Base-by-base conservation (phyloP, 2,797 vertebrate species). In the Helicolenus hilgendorfi region DNA sequence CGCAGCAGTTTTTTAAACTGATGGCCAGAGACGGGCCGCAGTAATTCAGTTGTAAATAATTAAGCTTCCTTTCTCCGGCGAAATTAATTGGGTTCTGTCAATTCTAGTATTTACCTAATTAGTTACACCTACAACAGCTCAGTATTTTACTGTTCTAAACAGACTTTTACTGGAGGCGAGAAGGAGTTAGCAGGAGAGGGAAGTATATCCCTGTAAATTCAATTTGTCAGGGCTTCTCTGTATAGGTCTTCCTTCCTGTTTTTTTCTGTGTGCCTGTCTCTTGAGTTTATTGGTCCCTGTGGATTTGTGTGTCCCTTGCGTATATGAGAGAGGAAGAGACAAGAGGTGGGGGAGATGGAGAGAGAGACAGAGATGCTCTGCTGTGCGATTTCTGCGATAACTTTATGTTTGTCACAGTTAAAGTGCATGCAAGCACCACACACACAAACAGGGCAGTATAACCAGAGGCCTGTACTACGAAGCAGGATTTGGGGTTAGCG, bases 21-120 rank as follows among this genome's bases (percentile, higher is more conserved):
- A 93, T 87, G 83, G 38, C 84, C 76, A 83, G 49, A 82, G 78
- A 82, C 33, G 3, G 29, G 64, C 76, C 86, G 81, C 83, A 88
- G 84, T 91, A 90, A 95, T 94, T 90, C 79, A 88, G 13, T 69
- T 82, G 80, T 93, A 92, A 93, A 95, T 93, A 91, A 93, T 91
- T 91, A 71, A 91, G 80, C 60, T 65, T 85, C 56, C 59, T 88
- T 89, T 89, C 88, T 93, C 68, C 38, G 20, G 65, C 53, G 7
- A 91, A 92, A 94, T 87, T 77, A 93, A 94, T 94, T 90, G 83
- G 65, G 78, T 70, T 80, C 83, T 93, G 94, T 94, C 86, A 93
- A 80, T 88, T 92, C 68, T 45, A 31, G 72, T 91, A 92, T 93
- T 94, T 91, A 83, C 74, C 77, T 90, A 89, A 92, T 93, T 89